phyloP scores from a whole-genome alignment of 1,140 invertebrate genomes.

The Ctenoplectra terminalis region DNA sequence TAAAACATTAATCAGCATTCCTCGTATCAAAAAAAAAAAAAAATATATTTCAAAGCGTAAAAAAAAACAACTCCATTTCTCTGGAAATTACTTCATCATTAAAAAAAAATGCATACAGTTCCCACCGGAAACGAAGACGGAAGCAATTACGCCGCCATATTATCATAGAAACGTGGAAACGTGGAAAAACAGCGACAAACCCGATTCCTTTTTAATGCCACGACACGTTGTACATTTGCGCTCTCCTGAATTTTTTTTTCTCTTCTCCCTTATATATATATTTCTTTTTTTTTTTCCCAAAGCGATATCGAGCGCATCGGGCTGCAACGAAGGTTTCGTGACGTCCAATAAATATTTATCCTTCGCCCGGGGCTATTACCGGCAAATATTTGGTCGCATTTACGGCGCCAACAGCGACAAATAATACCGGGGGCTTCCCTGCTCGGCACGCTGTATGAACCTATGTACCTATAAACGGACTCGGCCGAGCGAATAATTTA shows the following conservation, averaged over 20 bases:
- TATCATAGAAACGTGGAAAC: background rate
- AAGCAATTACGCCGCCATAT: background rate
- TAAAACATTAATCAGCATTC: too few relatives aligned
- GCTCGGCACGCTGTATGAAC: constrained; percentile 32
- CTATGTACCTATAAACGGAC: constrained; percentile 64
- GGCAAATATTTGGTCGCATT: constrained; percentile 72
- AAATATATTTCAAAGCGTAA: too few relatives aligned
- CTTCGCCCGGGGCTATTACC: constrained; percentile 64
- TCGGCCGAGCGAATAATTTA: constrained; percentile 74
- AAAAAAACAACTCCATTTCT: background rate
- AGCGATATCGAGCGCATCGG: constrained; percentile 34
- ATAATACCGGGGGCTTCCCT: constrained; percentile 53
- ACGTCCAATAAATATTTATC: constrained; percentile 69
- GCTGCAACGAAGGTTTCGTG: constrained; percentile 48
- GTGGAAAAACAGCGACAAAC: too few relatives aligned
- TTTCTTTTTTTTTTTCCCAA: background rate
- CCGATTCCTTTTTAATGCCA: constrained; percentile 2
- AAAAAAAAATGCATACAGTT: background rate
- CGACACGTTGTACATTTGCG: constrained; percentile 14
- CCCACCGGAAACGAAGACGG: background rate
- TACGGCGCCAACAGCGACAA: constrained; percentile 70
- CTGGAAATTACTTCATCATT: too few relatives aligned
- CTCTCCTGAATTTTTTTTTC: background rate
- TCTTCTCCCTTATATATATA: too few relatives aligned
- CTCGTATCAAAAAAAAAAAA: too few relatives aligned